These are phyloP conservation scores for Caracal caracal DNA, from an alignment of 2,113 vertebrate genomes.

Conservation along the genomic window DNA sequence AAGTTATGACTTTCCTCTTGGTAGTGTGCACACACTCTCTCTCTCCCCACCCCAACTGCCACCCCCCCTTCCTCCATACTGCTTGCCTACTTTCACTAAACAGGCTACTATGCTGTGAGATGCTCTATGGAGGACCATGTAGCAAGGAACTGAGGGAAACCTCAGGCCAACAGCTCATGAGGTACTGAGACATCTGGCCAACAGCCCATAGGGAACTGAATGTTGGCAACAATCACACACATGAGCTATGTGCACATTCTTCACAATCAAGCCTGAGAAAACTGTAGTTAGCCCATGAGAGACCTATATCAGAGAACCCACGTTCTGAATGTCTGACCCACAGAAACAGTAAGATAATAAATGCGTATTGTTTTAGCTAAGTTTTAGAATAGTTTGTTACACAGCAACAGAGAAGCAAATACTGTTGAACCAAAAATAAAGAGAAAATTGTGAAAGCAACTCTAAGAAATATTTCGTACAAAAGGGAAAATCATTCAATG, in stretches of 20 bases:
- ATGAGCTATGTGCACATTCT: background rate
- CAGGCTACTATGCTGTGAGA: background rate
- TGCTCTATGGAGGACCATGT: background rate
- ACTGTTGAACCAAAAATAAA: background rate
- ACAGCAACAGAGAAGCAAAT: background rate
- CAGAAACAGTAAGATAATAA: background rate
- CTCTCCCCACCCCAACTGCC: too few species aligned
- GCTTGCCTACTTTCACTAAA: background rate
- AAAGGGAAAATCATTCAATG: background rate
- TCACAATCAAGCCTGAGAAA: background rate
- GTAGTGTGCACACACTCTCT: background rate
- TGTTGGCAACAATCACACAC: background rate
- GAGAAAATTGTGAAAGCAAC: background rate
- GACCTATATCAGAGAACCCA: background rate
- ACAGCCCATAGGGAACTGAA: background rate
- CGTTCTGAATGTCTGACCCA: background rate
- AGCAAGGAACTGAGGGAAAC: background rate
- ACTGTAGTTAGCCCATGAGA: background rate
- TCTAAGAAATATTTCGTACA: background rate
- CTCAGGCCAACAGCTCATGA: background rate
- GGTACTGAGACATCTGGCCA: background rate
- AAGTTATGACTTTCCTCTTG: background rate
- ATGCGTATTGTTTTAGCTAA: background rate
- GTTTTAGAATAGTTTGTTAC: background rate
- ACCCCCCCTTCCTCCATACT: rapidly evolving